Conservation (phyloP, 1,140 invertebrate genomes). For the Rhopalosiphum maidis region DNA sequence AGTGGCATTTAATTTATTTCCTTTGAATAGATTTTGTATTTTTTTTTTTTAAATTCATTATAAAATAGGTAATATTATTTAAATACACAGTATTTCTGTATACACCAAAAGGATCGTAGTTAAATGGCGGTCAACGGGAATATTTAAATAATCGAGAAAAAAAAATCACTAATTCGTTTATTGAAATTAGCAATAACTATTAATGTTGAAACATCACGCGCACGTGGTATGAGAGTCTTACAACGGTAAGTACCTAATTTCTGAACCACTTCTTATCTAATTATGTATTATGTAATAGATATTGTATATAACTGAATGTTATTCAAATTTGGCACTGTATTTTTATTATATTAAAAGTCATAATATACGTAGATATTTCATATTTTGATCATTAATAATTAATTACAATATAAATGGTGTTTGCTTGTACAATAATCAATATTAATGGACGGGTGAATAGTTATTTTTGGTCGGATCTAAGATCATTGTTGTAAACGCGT, state of each 20-base stretch:
- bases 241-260: not conserved
- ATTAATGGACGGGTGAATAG: conserved; percentile 18
- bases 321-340: conserved; percentile 11
- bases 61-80: not conserved
- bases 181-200: not conserved
- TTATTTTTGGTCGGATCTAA: conserved; percentile 17
- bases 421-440: conserved; percentile 4
- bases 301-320: not conserved
- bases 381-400: conserved; percentile 18
- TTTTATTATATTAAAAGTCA: not conserved
- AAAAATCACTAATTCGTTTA: not conserved
- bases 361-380: not conserved
- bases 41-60: not conserved
- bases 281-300: not conserved
- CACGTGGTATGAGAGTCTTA: not conserved
- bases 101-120: not conserved
- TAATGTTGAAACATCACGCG: not conserved
- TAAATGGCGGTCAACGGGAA: not conserved
- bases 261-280: not conserved
- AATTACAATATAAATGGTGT: conserved; percentile 32
- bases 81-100: not conserved
- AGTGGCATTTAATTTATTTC: not conserved
- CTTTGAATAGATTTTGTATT: not conserved
- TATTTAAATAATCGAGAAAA: not conserved
- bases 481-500: not conserved